Evolutionary conservation across 1,140 invertebrate genomes (phyloP).

Genomic region (Bemisia tabaci): DNA sequence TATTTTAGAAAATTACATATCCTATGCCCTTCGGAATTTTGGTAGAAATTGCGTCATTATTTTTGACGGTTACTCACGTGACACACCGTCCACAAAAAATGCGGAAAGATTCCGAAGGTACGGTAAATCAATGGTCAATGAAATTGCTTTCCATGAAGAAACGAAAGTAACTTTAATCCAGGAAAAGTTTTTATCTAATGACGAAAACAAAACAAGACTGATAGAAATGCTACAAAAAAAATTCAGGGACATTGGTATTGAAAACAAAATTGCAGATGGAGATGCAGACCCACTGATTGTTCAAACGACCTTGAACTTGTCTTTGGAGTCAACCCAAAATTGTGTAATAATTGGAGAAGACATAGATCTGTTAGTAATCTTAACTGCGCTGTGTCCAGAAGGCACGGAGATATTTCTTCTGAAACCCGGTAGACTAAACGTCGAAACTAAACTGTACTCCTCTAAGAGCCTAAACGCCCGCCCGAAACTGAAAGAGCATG

Average conservation of each 20-base stretch:
- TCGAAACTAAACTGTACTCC: background rate
- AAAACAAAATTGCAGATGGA: constrained; percentile 7
- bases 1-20: constrained; percentile 16
- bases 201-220: background rate
- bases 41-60: constrained; percentile 13
- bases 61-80: constrained; percentile 19
- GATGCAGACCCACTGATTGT: constrained; percentile 19
- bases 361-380: constrained; percentile 17
- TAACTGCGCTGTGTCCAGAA: constrained; percentile 7
- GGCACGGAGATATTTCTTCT: constrained; percentile 2
- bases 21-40: constrained; percentile 18
- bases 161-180: constrained; percentile 5
- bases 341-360: constrained; percentile 16
- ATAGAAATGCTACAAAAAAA: background rate
- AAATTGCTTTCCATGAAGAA: constrained; percentile 6
- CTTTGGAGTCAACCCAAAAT: background rate
- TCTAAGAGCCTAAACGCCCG: constrained; percentile 3
- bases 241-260: background rate
- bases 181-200: background rate
- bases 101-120: background rate
- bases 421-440: constrained; percentile 7
- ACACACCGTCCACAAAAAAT: constrained; percentile 1
- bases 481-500: constrained; percentile 6
- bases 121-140: background rate
- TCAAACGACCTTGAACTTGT: constrained; percentile 14